Base-by-base conservation (phyloP, 2,113 vertebrate genomes). In the Epinephelus moara region DNA sequence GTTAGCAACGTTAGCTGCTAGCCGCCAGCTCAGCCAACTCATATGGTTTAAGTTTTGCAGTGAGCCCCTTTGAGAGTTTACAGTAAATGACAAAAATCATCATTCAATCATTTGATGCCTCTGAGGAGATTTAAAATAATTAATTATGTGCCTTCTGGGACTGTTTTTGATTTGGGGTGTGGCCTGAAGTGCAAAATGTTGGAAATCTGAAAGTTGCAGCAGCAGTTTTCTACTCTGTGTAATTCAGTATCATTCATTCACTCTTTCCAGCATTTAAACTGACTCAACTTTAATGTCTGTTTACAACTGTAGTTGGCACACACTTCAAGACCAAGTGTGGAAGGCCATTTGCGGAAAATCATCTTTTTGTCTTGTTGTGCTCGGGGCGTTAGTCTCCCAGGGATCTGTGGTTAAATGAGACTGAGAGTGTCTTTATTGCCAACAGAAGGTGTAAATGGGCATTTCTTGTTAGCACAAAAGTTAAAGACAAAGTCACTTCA, bases 281-380 rank as follows among this genome's bases (percentile, higher is more conserved):
- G 60, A 30, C 37, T 37, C 52, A 70, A 60, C 55, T 78, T 8
- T 68, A 62, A 40, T 70, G 15, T 10, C 23, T 68, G 47, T 68
- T 50, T 23, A 23, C 19, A 67, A 45, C 42, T 45, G 42, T 45
- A 40, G 42, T 74, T 60, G 50, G 49, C 42, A 73, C 61, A 61
- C 21, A 62, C 74, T 60, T 63, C 19, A 55, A 30, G 45, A 61
- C 57, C 37, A 67, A 71, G 19, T 75, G 75, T 60, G 15, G 61
- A 92, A 91, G 62, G 84, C 76, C 87, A 89, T 83, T 63, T 50
- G 71, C 93, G 90, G 82, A 40, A 88, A 93, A 93, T 84, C 47
- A 61, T 93, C 90, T 93, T 70, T 81, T 50, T 55, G 30, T 67
- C 27, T 68, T 69, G 82, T 77, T 89, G 52, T 73, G 82, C 85